Base-by-base conservation (phyloP, 2,888 invertebrate species). In the Azorinus chamasolen region DNA sequence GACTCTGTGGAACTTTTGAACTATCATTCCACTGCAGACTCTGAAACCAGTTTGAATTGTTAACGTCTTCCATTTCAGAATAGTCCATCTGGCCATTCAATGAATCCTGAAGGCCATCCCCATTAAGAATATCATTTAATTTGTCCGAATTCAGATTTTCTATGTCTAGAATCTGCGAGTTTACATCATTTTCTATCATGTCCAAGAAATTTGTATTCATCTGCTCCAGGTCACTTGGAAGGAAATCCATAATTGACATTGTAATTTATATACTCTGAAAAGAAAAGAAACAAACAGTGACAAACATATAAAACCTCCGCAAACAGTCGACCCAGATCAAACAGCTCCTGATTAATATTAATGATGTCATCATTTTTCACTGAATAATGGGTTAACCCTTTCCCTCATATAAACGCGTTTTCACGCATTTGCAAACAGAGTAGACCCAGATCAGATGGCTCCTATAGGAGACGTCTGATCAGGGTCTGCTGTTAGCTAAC, bases 21-120 rank as follows among this genome's bases (percentile, higher is more conserved):
- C 83, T 65, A 63, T 87, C 87, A 65, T 79, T 84, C 79, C 87
- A 88, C 71, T 87, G 87, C 27, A 85, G 66, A 37, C 50, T 55
- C 24, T 70, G 43, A 41, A 88, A 63, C 88, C 88, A 86, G 54
- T 78, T 80, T 18, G 71, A 66, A 37, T 72, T 76, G 64, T 64
- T 59, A 48, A 79, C 10, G 72, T 76, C 80, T 22, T 81, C 77
- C 6, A 54, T 58, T 12, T 77, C 71, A 6, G 32, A 6, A 32
- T 62, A 68, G 16, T 71, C 70, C 25, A 64, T 55, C 4, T 54
- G 39, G 1, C 66, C 18, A 2, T 61, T 25, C 39, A 45, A 22
- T 4, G 54, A 41, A 16, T 50, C 54, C 18, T 71, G 73, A 18
- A 72, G 37, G 5, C 77, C 25, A 48, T 74, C 77, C n/a, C 68